Evolutionary conservation across 2,797 vertebrate genomes (phyloP).

Genomic region (Orestias chungarensis): DNA sequence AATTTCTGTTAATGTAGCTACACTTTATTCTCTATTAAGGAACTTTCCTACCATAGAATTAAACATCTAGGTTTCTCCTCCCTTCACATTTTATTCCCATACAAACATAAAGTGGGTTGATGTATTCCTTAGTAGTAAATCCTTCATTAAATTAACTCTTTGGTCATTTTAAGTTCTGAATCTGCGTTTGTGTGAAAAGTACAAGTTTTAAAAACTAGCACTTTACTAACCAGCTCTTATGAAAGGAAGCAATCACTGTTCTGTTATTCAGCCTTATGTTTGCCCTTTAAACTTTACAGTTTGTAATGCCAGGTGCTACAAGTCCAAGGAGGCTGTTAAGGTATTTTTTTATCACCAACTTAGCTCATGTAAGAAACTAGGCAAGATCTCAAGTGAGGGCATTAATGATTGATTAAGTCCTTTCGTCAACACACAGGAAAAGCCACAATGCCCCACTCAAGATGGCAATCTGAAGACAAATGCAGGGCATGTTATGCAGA

Average conservation of each 20-base stretch:
- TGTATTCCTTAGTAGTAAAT: constrained; percentile 46
- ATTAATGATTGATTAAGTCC: constrained; percentile 75
- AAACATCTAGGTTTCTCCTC: constrained; percentile 5
- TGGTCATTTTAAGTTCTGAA: constrained; percentile 17
- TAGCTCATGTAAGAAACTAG: constrained; percentile 35
- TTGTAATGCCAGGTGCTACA: constrained; percentile 41
- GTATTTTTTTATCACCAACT: constrained; percentile 60
- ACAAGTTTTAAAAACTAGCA: neutral
- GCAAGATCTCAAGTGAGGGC: constrained; percentile 47
- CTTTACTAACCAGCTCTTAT: constrained; percentile 15
- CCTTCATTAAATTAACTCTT: neutral
- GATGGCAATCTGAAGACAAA: neutral
- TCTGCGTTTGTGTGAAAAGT: constrained; percentile 29
- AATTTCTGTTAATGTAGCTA: neutral
- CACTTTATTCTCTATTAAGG: neutral
- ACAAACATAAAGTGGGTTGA: constrained; percentile 24
- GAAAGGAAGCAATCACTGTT: constrained; percentile 1
- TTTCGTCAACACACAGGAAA: constrained; percentile 31
- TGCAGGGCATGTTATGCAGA: neutral
- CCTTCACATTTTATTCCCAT: neutral
- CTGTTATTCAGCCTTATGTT: constrained; percentile 8
- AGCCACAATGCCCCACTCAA: constrained; percentile 14
- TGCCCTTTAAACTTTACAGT: constrained; percentile 47
- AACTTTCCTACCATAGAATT: constrained; percentile 15
- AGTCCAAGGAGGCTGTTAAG: constrained; percentile 25